These are phyloP conservation scores for Drosophila bocki DNA, from an alignment of 1,140 invertebrate genomes.

Conservation along the genomic window DNA sequence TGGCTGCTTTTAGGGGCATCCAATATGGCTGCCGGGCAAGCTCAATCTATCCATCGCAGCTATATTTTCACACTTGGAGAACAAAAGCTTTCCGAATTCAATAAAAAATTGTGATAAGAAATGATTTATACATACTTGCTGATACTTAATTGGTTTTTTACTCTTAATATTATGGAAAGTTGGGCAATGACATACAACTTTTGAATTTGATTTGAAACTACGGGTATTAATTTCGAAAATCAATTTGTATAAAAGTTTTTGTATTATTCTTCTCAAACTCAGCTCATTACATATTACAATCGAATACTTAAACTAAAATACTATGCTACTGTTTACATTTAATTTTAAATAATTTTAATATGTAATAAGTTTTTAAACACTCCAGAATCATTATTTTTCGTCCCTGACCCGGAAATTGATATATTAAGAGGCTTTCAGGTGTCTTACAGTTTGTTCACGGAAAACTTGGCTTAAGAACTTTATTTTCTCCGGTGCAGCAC, in stretches of 20 bases:
- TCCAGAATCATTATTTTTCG: no score
- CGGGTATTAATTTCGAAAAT: no score
- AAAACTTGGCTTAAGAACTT: background rate
- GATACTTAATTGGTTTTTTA: background rate
- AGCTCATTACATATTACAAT: no score
- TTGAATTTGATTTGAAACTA: no score
- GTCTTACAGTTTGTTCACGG: background rate
- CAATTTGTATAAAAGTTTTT: no score
- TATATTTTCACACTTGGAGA: constrained; percentile 1
- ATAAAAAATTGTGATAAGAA: background rate
- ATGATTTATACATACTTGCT: background rate
- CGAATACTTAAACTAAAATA: background rate
- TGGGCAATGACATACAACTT: no score
- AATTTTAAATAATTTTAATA: background rate
- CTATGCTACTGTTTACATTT: background rate
- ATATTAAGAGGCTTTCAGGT: background rate
- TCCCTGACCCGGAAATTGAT: background rate
- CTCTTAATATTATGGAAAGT: background rate
- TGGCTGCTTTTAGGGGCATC: constrained; percentile 76
- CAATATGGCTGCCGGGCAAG: constrained; percentile 59
- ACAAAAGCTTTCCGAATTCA: no score
- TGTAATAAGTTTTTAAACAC: no score
- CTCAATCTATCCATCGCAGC: constrained; percentile 33
- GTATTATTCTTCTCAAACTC: no score
- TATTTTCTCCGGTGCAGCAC: constrained; percentile 5